Evolutionary conservation across 2,797 vertebrate species (phyloP).

Genomic region (Petrocephalus schoutedeni): DNA sequence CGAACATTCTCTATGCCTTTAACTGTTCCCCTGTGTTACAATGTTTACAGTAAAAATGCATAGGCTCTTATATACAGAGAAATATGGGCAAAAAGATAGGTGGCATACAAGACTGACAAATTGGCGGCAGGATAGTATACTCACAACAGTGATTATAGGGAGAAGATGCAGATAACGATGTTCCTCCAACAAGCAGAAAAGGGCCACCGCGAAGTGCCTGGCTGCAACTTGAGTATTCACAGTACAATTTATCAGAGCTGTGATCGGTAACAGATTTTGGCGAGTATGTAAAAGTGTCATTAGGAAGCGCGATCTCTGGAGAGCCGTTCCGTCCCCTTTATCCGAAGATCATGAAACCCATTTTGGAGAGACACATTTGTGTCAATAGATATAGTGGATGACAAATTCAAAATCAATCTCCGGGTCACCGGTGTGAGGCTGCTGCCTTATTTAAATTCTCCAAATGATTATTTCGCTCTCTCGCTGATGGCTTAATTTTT

Average conservation of each 20-base stretch:
- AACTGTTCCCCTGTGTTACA: neutral
- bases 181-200: slow-evolving; percentile 13
- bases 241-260: slow-evolving; percentile 40
- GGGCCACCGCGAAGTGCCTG: slow-evolving; percentile 33
- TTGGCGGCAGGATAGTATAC: slow-evolving; percentile 18
- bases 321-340: slow-evolving; percentile 34
- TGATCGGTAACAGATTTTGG: slow-evolving; percentile 38
- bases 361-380: slow-evolving; percentile 37
- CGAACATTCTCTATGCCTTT: neutral
- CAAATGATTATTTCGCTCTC: slow-evolving; percentile 43
- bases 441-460: slow-evolving; percentile 48
- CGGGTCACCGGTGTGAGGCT: slow-evolving; percentile 41
- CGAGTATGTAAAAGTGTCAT: slow-evolving; percentile 48
- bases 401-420: slow-evolving; percentile 54
- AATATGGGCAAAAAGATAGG: neutral
- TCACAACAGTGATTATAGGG: slow-evolving; percentile 29
- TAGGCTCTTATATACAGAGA: neutral
- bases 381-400: slow-evolving; percentile 51
- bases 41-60: neutral
- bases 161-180: slow-evolving; percentile 35
- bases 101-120: neutral
- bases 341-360: slow-evolving; percentile 36
- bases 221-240: slow-evolving; percentile 41
- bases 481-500: slow-evolving; percentile 15
- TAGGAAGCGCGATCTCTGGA: slow-evolving; percentile 38